Evolutionary conservation across 2,113 vertebrate genomes (phyloP), one percentile per base, ranked within the genome.

Genomic region (Alexandromys fortis): DNA sequence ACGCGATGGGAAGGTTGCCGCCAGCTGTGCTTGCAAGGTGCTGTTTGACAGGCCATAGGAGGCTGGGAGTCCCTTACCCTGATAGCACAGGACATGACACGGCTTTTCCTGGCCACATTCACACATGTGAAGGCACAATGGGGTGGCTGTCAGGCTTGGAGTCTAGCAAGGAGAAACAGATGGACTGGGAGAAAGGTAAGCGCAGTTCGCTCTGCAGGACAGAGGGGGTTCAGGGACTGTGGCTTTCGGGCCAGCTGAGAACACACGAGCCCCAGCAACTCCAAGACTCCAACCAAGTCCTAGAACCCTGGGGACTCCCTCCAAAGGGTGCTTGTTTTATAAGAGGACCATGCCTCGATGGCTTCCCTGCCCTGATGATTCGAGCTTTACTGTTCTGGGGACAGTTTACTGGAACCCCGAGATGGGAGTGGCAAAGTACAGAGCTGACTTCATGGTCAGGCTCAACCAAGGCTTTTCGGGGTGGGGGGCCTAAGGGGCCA

Each of bases 61-160:
- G 75, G 61, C 92, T 16, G 7, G 79, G 73, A 68, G 42, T 22
- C 21, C 52, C 68, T 73, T n/a, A 14, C 0, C 2, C 22, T 7
- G 76, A 42, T 24, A 42, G 42, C 8, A 0, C 47, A 52, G 72
- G n/a, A 52, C 14, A 1, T 0, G 17, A 7, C 75, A 65, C 49
- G 19, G 45, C 76, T 75, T 75, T 86, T 85, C 0, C 0, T 1
- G 38, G 75, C 52, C 68, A 14, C 28, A 24, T 10, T 38, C 65
- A 77, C 13, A 81, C 12, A 11, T 0, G 1, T 0, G 1, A 49
- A 35, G 17, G 9, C 4, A 47, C 63, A 47, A 30, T 47, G 45
- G 30, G 61, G 49, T 0, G 0, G 30, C 2, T 3, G 30, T 3
- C 3, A 73, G 73, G 70, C 67, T 67, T 5, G 3, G 0, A 8